A percentile compares a stretch with the other conserved stretches of the same genome.
phyloP scores from a whole-genome alignment of 2,888 invertebrate species.

The Oasisia sp. region DNA sequence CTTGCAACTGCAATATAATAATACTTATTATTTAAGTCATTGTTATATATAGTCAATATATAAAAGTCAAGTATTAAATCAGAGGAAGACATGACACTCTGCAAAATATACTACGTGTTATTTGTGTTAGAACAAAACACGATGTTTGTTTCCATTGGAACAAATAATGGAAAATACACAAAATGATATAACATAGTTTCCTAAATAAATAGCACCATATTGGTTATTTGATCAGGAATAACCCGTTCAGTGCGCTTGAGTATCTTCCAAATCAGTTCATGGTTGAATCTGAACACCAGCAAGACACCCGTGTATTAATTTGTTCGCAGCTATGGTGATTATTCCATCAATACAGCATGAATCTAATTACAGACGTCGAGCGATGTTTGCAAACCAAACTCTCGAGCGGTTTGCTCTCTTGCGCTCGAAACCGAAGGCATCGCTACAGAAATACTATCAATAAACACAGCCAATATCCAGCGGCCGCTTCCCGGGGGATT shows the following conservation, averaged over 20 bases:
- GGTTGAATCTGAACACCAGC: not conserved
- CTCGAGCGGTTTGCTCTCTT: not conserved
- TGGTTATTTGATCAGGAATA: not conserved
- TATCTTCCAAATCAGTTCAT: not conserved
- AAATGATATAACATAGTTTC: not conserved
- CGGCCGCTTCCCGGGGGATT: not conserved
- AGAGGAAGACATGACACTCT: too few relatives aligned
- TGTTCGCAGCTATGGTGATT: not conserved
- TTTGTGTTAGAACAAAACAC: not conserved
- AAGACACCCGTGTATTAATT: not conserved
- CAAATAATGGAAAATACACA: not conserved
- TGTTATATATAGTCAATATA: too few relatives aligned
- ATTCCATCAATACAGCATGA: not conserved
- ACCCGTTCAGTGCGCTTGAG: not conserved
- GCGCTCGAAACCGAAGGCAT: not conserved
- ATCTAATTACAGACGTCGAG: not conserved
- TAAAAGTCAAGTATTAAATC: too few relatives aligned
- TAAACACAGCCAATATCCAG: constrained; percentile 13
- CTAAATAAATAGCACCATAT: not conserved
- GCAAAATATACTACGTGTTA: too few relatives aligned
- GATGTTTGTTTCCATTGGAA: not conserved
- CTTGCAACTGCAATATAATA: too few relatives aligned
- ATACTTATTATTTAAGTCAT: too few relatives aligned
- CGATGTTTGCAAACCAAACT: not conserved
- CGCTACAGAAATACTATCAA: constrained; percentile 17